These are phyloP conservation scores for Aphidoletes aphidimyza DNA, from an alignment of 2,888 invertebrate genomes.

Conservation along the genomic window DNA sequence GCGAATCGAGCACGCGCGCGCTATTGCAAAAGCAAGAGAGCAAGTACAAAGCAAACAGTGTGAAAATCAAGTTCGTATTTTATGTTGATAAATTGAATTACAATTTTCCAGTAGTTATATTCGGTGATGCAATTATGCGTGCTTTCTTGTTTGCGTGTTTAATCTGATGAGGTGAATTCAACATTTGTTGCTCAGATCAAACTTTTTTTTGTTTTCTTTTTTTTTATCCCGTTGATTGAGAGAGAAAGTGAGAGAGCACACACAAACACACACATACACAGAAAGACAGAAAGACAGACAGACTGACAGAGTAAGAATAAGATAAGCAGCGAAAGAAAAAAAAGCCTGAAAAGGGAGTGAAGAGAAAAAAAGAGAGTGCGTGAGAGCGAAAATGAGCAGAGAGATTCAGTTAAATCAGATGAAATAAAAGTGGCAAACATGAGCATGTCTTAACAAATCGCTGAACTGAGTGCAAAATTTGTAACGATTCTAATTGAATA, in stretches of 20 bases:
- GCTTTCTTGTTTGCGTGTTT: constrained; percentile 29
- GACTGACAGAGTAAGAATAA: too few relatives aligned
- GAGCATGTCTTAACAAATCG: not conserved
- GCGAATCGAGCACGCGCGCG: not conserved
- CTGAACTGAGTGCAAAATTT: constrained; percentile 10
- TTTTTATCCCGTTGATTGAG: too few relatives aligned
- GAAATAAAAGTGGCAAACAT: too few relatives aligned
- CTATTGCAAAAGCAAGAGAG: not conserved
- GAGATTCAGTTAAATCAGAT: too few relatives aligned
- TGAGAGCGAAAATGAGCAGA: too few relatives aligned
- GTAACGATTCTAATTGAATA: constrained; percentile 16
- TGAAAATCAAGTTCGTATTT: not conserved
- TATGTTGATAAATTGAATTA: constrained; percentile 33
- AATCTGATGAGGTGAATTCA: constrained; percentile 33
- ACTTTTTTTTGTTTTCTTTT: not conserved
- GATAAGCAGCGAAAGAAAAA: too few relatives aligned
- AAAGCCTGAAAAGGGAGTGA: too few relatives aligned
- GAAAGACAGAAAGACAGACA: too few relatives aligned
- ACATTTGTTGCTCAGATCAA: not conserved
- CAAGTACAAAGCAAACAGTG: not conserved
- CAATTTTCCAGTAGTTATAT: constrained; percentile 39
- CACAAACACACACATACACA: too few relatives aligned
- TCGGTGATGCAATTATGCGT: constrained; percentile 48
- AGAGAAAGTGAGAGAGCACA: not conserved
- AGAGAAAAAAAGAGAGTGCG: too few relatives aligned